Conservation (phyloP, 2,888 invertebrate genomes). For the Chaitophorus viminalis region DNA sequence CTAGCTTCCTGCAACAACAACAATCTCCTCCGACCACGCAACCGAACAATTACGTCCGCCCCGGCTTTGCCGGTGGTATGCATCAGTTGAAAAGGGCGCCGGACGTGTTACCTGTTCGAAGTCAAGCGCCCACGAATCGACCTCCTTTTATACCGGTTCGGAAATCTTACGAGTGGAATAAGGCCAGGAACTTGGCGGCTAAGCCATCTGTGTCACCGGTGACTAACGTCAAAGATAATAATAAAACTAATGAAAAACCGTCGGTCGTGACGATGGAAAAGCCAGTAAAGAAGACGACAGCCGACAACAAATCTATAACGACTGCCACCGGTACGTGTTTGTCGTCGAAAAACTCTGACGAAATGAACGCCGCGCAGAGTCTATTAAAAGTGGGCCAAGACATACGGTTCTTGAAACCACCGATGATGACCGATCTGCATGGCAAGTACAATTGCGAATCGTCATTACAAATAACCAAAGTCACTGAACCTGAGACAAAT, state of each 20-base stretch:
- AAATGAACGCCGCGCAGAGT: slow-evolving; percentile 48
- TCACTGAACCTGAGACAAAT: slow-evolving; percentile 45
- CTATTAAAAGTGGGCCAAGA: slow-evolving; percentile 50
- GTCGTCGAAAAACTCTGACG: slow-evolving; percentile 26
- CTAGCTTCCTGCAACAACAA: slow-evolving; percentile 37
- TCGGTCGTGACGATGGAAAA: neutral
- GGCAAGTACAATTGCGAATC: slow-evolving; percentile 55
- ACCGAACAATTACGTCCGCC: neutral
- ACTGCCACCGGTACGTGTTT: neutral
- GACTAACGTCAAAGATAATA: neutral
- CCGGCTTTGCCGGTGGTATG: slow-evolving; percentile 22
- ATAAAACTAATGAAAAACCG: neutral
- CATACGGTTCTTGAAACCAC: neutral
- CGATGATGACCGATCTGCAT: slow-evolving; percentile 20
- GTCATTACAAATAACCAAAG: slow-evolving; percentile 58
- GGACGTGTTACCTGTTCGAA: neutral
- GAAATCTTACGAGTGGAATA: slow-evolving; percentile 58
- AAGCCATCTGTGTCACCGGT: neutral
- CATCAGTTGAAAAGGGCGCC: slow-evolving; percentile 6
- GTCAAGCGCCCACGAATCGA: slow-evolving; percentile 46
- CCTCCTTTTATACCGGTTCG: slow-evolving; percentile 57
- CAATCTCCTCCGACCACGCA: slow-evolving; percentile 2
- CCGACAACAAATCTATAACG: neutral
- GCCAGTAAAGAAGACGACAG: neutral
- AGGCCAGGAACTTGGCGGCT: slow-evolving; percentile 41